Percentiles rank a stretch among this genome's conserved stretches.
Conservation (phyloP, 2,797 vertebrate species). For the Oreonectes daqikongensis region DNA sequence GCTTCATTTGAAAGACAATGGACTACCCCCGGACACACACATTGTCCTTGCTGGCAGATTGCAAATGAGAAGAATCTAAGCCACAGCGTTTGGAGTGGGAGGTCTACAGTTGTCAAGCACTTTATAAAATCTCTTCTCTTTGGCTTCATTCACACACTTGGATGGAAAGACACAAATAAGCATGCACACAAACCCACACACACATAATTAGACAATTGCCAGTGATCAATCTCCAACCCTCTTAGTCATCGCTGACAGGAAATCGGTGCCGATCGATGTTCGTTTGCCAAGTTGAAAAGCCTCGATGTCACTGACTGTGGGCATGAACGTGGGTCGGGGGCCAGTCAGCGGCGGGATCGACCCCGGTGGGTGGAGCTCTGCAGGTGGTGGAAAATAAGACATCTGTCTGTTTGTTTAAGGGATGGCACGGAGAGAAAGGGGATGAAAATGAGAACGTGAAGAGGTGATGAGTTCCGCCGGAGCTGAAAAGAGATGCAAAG, state of each 20-base stretch:
- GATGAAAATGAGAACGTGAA: slow-evolving; percentile 56
- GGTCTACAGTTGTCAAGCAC: slow-evolving; percentile 75
- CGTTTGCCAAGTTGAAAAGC: slow-evolving; percentile 63
- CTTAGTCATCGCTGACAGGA: slow-evolving; percentile 71
- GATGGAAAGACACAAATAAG: slow-evolving; percentile 44
- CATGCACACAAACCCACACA: slow-evolving; percentile 41
- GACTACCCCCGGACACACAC: slow-evolving; percentile 62
- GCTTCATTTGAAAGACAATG: slow-evolving; percentile 80
- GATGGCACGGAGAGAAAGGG: slow-evolving; percentile 45
- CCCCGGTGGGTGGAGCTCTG: slow-evolving; percentile 52
- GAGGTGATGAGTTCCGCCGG: slow-evolving; percentile 63
- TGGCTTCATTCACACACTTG: slow-evolving; percentile 35
- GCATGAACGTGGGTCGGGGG: slow-evolving; percentile 37
- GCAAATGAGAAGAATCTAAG: slow-evolving; percentile 67
- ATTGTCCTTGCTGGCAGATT: slow-evolving; percentile 63
- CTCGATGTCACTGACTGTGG: slow-evolving; percentile 66
- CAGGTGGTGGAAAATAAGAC: slow-evolving; percentile 61
- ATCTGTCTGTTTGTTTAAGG: slow-evolving; percentile 60
- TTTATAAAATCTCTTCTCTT: slow-evolving; percentile 76
- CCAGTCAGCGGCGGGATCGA: slow-evolving; percentile 19
- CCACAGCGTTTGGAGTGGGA: slow-evolving; percentile 72
- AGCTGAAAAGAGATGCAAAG: slow-evolving; percentile 52
- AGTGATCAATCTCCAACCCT: slow-evolving; percentile 54
- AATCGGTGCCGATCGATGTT: slow-evolving; percentile 76
- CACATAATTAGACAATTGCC: slow-evolving; percentile 61